A percentile compares a stretch with the other conserved stretches of the same genome.
Conservation (phyloP, 2,797 vertebrate genomes). For the Centropyge bicolor region DNA sequence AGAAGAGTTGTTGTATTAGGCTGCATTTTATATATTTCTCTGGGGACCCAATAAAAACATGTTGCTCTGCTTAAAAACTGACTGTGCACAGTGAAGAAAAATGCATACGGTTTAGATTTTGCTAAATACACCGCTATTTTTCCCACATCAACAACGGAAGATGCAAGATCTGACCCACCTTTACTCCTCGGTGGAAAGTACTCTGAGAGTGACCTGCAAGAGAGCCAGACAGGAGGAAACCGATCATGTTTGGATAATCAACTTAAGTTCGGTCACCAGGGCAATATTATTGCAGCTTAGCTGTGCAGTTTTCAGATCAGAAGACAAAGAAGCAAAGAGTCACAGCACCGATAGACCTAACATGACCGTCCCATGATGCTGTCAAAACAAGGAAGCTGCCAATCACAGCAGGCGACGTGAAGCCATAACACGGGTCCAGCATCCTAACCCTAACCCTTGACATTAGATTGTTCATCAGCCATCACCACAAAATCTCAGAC, state of each 20-base stretch:
- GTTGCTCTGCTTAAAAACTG: not conserved
- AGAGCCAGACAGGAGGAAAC: conserved; percentile 21
- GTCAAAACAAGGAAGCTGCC: conserved; percentile 9
- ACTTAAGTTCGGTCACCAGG: not conserved
- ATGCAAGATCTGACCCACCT: conserved; percentile 53
- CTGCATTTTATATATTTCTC: not conserved
- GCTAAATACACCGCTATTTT: not conserved
- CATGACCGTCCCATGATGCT: no score
- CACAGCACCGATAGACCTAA: not conserved
- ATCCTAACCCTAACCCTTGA: not conserved
- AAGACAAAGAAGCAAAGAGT: not conserved
- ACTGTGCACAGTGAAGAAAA: not conserved
- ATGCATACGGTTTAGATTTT: not conserved
- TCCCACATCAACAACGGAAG: not conserved
- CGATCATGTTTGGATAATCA: not conserved
- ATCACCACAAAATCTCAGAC: not conserved
- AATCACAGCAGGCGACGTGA: conserved; percentile 30
- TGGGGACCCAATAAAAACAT: not conserved
- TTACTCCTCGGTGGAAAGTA: conserved; percentile 49
- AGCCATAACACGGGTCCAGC: not conserved
- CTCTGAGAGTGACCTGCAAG: conserved; percentile 53
- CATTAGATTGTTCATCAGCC: not conserved
- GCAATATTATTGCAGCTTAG: not conserved
- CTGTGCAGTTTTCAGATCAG: no score
- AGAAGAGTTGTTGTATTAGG: not conserved